Percentiles rank a stretch among this genome's conserved stretches.
Conservation (phyloP, 2,797 vertebrate genomes). For the Distichodus sexfasciatus region DNA sequence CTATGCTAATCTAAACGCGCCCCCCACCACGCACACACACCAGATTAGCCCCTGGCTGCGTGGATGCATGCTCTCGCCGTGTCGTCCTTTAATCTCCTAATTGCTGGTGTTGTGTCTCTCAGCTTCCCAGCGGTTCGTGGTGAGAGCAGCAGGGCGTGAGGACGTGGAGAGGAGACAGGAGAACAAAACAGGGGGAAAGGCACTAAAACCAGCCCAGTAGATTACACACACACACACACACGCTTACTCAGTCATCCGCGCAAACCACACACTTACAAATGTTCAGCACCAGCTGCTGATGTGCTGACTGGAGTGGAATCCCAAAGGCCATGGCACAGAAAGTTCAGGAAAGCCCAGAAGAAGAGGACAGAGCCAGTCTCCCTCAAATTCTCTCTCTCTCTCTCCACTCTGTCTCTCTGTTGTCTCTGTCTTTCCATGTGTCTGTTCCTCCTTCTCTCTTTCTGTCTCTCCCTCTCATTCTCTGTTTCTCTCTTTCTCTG, state of each 20-base stretch:
- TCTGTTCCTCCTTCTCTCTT: background rate
- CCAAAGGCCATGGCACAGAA: constrained; percentile 21
- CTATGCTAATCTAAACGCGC: constrained; percentile 4
- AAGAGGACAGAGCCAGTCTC: background rate
- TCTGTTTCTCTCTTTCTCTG: too few species aligned
- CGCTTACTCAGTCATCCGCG: too few species aligned
- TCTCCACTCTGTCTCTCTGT: background rate
- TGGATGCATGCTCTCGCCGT: background rate
- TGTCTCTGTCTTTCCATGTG: too few species aligned
- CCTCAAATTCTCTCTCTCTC: background rate
- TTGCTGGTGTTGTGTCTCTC: constrained; percentile 10
- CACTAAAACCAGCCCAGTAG: background rate
- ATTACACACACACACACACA: background rate
- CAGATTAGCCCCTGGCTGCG: background rate
- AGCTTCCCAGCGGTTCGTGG: background rate
- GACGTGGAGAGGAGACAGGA: background rate
- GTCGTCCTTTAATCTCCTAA: constrained; percentile 22
- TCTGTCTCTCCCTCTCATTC: too few species aligned
- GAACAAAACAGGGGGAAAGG: background rate
- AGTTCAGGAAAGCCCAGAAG: constrained; percentile 36
- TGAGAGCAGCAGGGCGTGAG: constrained; percentile 24
- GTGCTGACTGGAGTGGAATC: constrained; percentile 13
- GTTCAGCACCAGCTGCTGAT: constrained; percentile 5
- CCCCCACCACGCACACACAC: too few species aligned
- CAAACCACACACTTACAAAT: background rate